Percentiles rank a stretch among this genome's conserved stretches.
Evolutionary conservation across 2,113 vertebrate genomes (phyloP).

Genomic region (Chlorocebus sabaeus): DNA sequence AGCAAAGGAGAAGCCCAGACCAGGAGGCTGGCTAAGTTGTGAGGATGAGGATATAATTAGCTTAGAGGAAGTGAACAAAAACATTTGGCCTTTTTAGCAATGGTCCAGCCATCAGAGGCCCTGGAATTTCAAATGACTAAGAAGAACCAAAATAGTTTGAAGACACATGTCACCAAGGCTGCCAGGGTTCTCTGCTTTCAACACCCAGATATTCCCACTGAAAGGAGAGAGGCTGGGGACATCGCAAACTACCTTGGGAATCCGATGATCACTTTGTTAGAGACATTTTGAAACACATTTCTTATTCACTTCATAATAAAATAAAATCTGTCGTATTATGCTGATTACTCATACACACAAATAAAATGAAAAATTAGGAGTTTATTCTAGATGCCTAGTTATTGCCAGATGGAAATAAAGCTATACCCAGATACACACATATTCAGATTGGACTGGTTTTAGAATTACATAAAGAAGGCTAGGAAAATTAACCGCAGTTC

Average conservation of each 20-base stretch:
- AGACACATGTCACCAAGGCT: background rate
- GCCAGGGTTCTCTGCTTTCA: background rate
- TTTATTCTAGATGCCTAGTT: background rate
- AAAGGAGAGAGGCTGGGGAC: background rate
- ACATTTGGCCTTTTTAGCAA: background rate
- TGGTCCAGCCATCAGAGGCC: background rate
- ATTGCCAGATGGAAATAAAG: slow-evolving; percentile 6
- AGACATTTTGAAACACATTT: background rate
- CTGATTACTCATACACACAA: background rate
- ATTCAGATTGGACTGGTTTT: background rate
- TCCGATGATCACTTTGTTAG: background rate
- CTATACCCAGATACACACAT: background rate
- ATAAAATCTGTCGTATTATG: background rate
- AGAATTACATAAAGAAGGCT: background rate
- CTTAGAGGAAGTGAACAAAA: slow-evolving; percentile 8
- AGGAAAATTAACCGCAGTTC: background rate
- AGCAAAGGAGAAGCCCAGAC: background rate
- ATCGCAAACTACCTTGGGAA: background rate
- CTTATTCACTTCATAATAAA: background rate
- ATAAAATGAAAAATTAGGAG: slow-evolving; percentile 12
- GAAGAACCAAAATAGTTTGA: slow-evolving; percentile 30
- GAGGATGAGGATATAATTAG: background rate
- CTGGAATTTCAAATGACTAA: background rate
- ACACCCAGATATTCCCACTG: background rate
- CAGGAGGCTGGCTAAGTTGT: background rate